These are phyloP conservation scores for Ornithoptera alexandrae DNA, from an alignment of 2,888 invertebrate species.

Conservation along the genomic window DNA sequence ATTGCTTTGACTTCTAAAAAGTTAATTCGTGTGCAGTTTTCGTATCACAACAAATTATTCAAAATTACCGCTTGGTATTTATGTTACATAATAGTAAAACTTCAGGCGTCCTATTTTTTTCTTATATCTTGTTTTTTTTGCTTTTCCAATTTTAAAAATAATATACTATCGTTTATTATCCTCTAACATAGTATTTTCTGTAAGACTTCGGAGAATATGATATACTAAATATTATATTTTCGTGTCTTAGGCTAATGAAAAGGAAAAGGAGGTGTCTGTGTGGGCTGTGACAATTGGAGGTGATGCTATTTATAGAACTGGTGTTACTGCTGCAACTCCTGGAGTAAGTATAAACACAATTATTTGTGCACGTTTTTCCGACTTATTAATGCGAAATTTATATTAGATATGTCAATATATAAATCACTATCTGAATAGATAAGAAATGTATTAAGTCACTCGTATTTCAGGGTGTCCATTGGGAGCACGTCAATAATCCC, in stretches of 20 bases:
- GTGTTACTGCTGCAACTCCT: conserved; percentile 86
- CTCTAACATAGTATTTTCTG: background rate
- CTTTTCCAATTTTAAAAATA: too few species aligned
- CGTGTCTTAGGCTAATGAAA: conserved; percentile 49
- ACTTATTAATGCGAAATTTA: too few species aligned
- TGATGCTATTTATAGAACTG: conserved; percentile 90
- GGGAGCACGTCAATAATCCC: conserved; percentile 91
- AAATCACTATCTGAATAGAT: background rate
- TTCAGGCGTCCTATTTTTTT: too few species aligned
- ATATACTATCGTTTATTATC: background rate
- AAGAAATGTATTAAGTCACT: conserved; percentile 6
- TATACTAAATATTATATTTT: background rate
- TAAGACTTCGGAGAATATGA: background rate
- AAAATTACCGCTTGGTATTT: too few species aligned
- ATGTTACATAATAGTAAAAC: too few species aligned
- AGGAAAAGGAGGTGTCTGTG: conserved; percentile 77
- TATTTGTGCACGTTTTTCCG: background rate
- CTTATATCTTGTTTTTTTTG: too few species aligned
- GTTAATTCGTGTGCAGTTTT: too few species aligned
- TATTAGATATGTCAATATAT: too few species aligned
- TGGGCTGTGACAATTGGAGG: conserved; percentile 94
- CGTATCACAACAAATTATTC: too few species aligned
- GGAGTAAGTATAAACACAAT: conserved; percentile 75
- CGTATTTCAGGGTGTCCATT: conserved; percentile 82
- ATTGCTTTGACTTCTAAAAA: too few species aligned